Evolutionary conservation across 2,797 vertebrate genomes (phyloP).

Genomic region (Chaetodon trifasciatus): DNA sequence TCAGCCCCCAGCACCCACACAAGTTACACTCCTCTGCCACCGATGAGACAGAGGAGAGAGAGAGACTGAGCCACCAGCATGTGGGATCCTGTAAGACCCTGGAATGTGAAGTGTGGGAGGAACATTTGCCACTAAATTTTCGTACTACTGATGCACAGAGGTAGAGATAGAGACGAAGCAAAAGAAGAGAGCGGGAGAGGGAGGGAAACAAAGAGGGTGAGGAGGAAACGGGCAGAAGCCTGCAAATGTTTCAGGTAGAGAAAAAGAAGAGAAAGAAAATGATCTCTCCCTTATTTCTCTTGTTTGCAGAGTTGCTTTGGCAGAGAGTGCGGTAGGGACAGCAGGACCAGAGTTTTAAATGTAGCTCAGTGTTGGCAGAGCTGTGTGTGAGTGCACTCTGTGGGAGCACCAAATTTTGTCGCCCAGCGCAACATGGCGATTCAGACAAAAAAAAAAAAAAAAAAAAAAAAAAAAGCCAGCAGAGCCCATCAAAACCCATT

Average conservation of each 20-base stretch:
- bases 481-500: slow-evolving; percentile 69
- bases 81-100: slow-evolving; percentile 75
- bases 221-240: slow-evolving; percentile 25
- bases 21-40: slow-evolving; percentile 65
- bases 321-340: slow-evolving; percentile 77
- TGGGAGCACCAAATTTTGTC: slow-evolving; percentile 80
- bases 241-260: slow-evolving; percentile 66
- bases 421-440: slow-evolving; percentile 76
- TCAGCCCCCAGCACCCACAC: slow-evolving; percentile 69
- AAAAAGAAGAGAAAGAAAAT: slow-evolving; percentile 14
- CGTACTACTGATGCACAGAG: slow-evolving; percentile 64
- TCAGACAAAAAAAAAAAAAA: slow-evolving; percentile 49
- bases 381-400: slow-evolving; percentile 78
- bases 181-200: slow-evolving; percentile 10
- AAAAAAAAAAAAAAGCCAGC: slow-evolving; percentile 38
- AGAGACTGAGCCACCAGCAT: slow-evolving; percentile 68
- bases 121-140: slow-evolving; percentile 71
- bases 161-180: slow-evolving; percentile 59
- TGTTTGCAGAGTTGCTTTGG: slow-evolving; percentile 76
- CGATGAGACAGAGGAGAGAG: slow-evolving; percentile 56
- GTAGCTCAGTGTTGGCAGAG: slow-evolving; percentile 80
- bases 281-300: slow-evolving; percentile 37
- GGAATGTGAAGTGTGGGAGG: slow-evolving; percentile 81
- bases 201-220: slow-evolving; percentile 1
- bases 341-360: slow-evolving; percentile 83